Percentiles rank a stretch among this genome's conserved stretches.
Evolutionary conservation across 1,140 invertebrate species (phyloP).

Genomic region (Mycetomoellerius zeteki): DNA sequence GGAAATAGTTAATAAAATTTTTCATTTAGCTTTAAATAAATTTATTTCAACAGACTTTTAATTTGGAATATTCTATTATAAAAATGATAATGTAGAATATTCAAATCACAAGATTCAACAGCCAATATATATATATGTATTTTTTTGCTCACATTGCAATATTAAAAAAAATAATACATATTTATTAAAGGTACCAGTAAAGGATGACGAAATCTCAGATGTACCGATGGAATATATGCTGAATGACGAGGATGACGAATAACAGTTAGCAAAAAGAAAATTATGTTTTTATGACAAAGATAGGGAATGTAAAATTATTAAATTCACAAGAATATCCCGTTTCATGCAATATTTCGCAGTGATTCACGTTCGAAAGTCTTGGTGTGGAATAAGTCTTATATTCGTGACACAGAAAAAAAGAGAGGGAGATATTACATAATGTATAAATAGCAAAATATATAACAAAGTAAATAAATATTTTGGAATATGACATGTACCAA

Average conservation of each 20-base stretch:
- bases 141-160: not conserved
- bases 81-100: constrained; percentile 25
- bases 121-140: not conserved
- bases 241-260: constrained; percentile 64
- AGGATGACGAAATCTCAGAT: constrained; percentile 76
- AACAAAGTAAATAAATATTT: constrained; percentile 69
- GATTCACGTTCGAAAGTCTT: constrained; percentile 28
- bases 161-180: constrained; percentile 33
- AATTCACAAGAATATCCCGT: constrained; percentile 2
- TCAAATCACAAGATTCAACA: constrained; percentile 14
- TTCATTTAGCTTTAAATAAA: not conserved
- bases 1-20: constrained; percentile 39
- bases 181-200: constrained; percentile 82
- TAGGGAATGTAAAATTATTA: constrained; percentile 33
- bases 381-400: constrained; percentile 25
- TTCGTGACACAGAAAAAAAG: not conserved
- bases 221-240: constrained; percentile 57
- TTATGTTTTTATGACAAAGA: constrained; percentile 41
- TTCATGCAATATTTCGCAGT: not conserved
- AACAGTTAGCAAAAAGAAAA: constrained; percentile 27
- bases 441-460: constrained; percentile 41
- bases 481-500: constrained; percentile 44
- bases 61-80: constrained; percentile 12
- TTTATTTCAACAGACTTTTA: constrained; percentile 37
- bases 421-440: constrained; percentile 41